These are phyloP conservation scores for Synanceia verrucosa DNA, from an alignment of 2,797 vertebrate species.

Conservation along the genomic window DNA sequence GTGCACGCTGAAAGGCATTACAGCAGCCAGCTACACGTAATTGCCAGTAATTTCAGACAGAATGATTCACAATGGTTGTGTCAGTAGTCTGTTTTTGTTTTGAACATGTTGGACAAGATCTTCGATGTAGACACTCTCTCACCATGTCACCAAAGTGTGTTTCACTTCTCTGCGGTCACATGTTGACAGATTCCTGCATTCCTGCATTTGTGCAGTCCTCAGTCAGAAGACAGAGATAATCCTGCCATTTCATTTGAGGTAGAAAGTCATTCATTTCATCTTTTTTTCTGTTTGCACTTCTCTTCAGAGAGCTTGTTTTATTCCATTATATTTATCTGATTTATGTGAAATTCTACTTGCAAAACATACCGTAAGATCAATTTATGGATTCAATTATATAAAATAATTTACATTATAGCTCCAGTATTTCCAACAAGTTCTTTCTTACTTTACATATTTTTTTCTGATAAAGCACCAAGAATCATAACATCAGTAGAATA, in stretches of 20 bases:
- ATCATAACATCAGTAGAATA: neutral
- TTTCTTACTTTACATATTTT: too few species aligned
- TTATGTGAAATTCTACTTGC: too few species aligned
- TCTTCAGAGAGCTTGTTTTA: too few species aligned
- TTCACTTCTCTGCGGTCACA: constrained; percentile 2
- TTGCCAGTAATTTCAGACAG: constrained; percentile 73
- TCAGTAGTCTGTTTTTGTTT: constrained; percentile 54
- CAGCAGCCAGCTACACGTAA: constrained; percentile 64
- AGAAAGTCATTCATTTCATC: neutral
- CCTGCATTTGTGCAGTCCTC: neutral
- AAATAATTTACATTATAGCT: too few species aligned
- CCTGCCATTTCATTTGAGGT: neutral
- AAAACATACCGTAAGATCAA: too few species aligned
- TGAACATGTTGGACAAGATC: constrained; percentile 20
- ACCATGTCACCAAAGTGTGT: constrained; percentile 6
- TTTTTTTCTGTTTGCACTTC: too few species aligned
- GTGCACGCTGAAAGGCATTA: constrained; percentile 48
- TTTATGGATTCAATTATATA: too few species aligned
- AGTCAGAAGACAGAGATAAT: neutral
- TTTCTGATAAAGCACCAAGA: neutral
- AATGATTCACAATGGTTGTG: constrained; percentile 70
- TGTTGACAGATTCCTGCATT: constrained; percentile 16
- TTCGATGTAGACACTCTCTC: constrained; percentile 34
- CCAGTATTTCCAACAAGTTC: too few species aligned
- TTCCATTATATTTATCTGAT: too few species aligned